phyloP scores from a whole-genome alignment of 2,797 vertebrate genomes.

The Betta splendens region DNA sequence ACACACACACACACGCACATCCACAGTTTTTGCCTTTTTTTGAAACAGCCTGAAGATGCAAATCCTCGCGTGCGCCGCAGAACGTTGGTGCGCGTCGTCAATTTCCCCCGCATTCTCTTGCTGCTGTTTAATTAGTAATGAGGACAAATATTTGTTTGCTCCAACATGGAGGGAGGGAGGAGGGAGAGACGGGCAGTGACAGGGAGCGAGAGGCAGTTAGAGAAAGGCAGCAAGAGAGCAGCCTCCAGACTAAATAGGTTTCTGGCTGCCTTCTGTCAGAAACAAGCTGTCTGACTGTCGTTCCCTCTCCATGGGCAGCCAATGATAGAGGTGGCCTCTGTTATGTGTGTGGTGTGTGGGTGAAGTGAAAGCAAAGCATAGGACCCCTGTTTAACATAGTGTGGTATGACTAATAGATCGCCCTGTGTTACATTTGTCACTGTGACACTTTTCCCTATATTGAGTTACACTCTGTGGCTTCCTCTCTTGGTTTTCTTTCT shows the following conservation, averaged over 20 bases:
- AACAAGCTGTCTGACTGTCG: constrained; percentile 44
- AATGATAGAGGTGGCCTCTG: constrained; percentile 44
- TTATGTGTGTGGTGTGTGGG: constrained; percentile 48
- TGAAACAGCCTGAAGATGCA: constrained; percentile 35
- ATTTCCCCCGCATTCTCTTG: constrained; percentile 79
- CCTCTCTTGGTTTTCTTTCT: constrained; percentile 49
- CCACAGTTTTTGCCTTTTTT: constrained; percentile 6
- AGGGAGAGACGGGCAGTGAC: constrained; percentile 11
- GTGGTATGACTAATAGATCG: constrained; percentile 80
- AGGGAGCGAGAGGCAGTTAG: constrained; percentile 10
- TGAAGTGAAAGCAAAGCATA: constrained; percentile 49
- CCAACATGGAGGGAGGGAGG: constrained; percentile 68
- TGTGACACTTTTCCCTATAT: constrained; percentile 80
- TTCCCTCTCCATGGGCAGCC: constrained; percentile 44
- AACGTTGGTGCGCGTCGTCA: constrained; percentile 59
- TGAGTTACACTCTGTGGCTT: constrained; percentile 81
- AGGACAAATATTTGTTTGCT: constrained; percentile 94
- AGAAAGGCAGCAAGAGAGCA: neutral
- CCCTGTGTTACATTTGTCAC: constrained; percentile 80
- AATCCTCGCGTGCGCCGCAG: constrained; percentile 13
- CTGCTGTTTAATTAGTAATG: constrained; percentile 94
- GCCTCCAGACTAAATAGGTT: constrained; percentile 74
- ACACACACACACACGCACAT: constrained; percentile 4
- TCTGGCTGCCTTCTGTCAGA: constrained; percentile 63
- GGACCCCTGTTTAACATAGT: constrained; percentile 81